Evolutionary conservation across 2,113 vertebrate genomes (phyloP).

Genomic region (Plectropomus leopardus): DNA sequence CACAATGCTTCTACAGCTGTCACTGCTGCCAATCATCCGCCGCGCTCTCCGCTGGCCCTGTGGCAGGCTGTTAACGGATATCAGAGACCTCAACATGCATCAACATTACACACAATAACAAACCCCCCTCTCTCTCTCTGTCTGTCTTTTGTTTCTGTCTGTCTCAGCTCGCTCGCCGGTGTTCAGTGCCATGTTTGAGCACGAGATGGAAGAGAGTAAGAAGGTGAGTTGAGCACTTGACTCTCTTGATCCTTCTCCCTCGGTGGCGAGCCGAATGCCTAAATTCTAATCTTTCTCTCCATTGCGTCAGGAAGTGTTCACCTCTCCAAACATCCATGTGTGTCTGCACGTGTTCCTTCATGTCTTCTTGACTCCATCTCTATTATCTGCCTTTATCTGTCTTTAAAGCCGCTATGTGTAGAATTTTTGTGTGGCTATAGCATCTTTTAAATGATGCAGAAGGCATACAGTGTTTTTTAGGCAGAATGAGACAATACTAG

Average conservation of each 20-base stretch:
- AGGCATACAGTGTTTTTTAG: neutral
- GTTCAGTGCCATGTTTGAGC: slow-evolving; percentile 95
- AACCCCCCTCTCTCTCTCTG: slow-evolving; percentile 33
- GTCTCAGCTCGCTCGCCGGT: slow-evolving; percentile 90
- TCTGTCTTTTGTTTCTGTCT: slow-evolving; percentile 29
- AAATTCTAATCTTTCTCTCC: slow-evolving; percentile 44
- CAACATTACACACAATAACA: slow-evolving; percentile 47
- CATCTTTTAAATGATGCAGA: neutral
- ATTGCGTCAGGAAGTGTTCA: slow-evolving; percentile 60
- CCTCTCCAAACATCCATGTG: slow-evolving; percentile 40
- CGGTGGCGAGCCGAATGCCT: slow-evolving; percentile 8
- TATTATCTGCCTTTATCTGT: slow-evolving; percentile 26
- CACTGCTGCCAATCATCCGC: slow-evolving; percentile 55
- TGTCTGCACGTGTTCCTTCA: slow-evolving; percentile 26
- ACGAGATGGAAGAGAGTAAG: slow-evolving; percentile 94
- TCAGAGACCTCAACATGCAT: slow-evolving; percentile 47
- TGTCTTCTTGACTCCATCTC: slow-evolving; percentile 27
- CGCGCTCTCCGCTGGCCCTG: slow-evolving; percentile 25
- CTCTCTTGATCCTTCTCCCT: slow-evolving; percentile 24
- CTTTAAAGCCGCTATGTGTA: slow-evolving; percentile 20
- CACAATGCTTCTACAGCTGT: slow-evolving; percentile 30
- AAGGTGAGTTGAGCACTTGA: slow-evolving; percentile 84
- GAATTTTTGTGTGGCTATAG: neutral
- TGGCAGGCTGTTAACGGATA: slow-evolving; percentile 57
- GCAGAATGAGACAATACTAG: neutral